Percentiles rank a stretch among this genome's conserved stretches.
phyloP scores from a whole-genome alignment of 1,140 invertebrate genomes.

The Drosophila kepulauana region DNA sequence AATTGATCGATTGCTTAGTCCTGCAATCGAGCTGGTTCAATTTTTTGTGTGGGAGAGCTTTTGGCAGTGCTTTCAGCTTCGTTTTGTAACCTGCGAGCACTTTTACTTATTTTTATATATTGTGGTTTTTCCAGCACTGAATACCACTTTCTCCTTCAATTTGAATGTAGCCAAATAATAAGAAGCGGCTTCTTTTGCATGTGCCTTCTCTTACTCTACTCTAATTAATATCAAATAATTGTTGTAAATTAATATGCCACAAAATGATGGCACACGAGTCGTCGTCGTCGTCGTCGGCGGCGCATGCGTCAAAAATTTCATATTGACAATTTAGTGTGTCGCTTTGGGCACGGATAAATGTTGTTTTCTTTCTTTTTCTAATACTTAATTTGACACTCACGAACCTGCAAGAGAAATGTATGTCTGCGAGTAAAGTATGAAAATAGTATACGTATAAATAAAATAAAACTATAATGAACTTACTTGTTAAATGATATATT shows the following conservation, averaged over 20 bases:
- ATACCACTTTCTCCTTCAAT: conserved; percentile 68
- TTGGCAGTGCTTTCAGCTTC: background rate
- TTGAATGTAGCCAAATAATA: conserved; percentile 33
- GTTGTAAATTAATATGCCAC: conserved; percentile 59
- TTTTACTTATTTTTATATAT: conserved; percentile 12
- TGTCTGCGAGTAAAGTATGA: background rate
- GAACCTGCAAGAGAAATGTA: conserved; percentile 23
- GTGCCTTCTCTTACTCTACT: conserved; percentile 53
- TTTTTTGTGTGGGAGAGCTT: background rate
- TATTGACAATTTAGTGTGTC: conserved; percentile 14
- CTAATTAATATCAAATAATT: conserved; percentile 76
- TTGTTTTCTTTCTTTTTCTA: background rate
- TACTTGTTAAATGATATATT: background rate
- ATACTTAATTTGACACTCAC: conserved; percentile 71
- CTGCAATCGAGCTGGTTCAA: background rate
- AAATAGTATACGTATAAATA: background rate
- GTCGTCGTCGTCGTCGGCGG: background rate
- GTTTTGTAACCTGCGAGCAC: background rate
- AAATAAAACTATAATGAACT: background rate
- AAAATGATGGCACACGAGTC: conserved; percentile 32
- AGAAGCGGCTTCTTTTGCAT: conserved; percentile 4
- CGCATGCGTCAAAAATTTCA: conserved; percentile 25
- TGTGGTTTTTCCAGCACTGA: conserved; percentile 2
- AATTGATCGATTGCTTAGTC: background rate
- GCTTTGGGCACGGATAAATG: conserved; percentile 34